Conservation (phyloP, 92 coral and sea anemone genomes). For the Parazoanthus swiftii region DNA sequence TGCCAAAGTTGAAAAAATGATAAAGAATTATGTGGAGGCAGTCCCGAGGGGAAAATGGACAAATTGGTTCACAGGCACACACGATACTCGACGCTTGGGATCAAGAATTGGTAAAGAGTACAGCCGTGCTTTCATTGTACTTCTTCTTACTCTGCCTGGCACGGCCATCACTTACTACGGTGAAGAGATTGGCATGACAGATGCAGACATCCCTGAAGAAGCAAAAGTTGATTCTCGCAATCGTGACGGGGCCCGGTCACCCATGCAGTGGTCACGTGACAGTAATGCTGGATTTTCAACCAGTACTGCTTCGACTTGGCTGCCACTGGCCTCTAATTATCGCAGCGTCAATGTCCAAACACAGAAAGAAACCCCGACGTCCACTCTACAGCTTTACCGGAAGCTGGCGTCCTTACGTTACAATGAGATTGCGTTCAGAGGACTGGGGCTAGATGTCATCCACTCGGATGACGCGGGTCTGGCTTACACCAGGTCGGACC, state of each 20-base stretch:
- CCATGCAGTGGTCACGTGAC: constrained; percentile 69
- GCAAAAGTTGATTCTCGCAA: constrained; percentile 37
- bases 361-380: constrained; percentile 59
- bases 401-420: constrained; percentile 57
- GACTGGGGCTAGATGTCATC: constrained; percentile 54
- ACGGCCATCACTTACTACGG: constrained; percentile 91
- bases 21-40: constrained; percentile 58
- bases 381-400: constrained; percentile 57
- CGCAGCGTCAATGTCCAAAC: constrained; percentile 57
- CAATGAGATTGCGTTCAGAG: constrained; percentile 50
- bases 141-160: constrained; percentile 81
- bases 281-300: constrained; percentile 62
- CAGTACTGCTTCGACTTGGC: constrained; percentile 54
- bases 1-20: constrained; percentile 57
- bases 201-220: constrained; percentile 51
- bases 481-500: constrained; percentile 65
- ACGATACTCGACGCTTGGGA: constrained; percentile 74
- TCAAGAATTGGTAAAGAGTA: constrained; percentile 63
- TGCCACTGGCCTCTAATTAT: constrained; percentile 58
- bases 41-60: constrained; percentile 86
- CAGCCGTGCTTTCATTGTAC: constrained; percentile 65
- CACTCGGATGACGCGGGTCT: constrained; percentile 62
- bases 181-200: constrained; percentile 88
- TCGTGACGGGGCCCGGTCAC: constrained; percentile 67
- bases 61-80: constrained; percentile 82